phyloP scores from a whole-genome alignment of 2,888 invertebrate species.

The Ganaspis brasiliensis region DNA sequence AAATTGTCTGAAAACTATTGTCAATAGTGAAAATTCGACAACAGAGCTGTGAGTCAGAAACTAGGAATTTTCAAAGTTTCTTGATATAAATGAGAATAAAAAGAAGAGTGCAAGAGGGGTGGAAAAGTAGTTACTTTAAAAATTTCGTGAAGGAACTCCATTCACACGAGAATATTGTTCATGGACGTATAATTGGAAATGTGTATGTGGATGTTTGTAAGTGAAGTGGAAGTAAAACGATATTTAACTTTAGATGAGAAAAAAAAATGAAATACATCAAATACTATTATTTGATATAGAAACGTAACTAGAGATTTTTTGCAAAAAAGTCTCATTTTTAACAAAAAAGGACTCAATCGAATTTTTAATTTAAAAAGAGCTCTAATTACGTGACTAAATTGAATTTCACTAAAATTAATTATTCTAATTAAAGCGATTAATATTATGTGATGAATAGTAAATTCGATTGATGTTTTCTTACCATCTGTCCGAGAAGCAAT shows the following conservation, averaged over 20 bases:
- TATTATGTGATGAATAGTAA: constrained; percentile 72
- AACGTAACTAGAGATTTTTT: constrained; percentile 23
- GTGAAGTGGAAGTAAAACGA: constrained; percentile 56
- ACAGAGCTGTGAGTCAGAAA: constrained; percentile 40
- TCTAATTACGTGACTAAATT: constrained; percentile 45
- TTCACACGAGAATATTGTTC: constrained; percentile 18
- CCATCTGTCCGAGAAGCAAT: constrained; percentile 80
- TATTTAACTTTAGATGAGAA: constrained; percentile 60
- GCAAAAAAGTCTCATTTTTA: neutral
- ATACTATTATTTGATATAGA: neutral
- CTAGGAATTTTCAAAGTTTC: constrained; percentile 42
- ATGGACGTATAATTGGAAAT: constrained; percentile 29
- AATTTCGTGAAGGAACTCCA: constrained; percentile 29
- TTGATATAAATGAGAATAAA: constrained; percentile 38
- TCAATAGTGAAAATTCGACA: neutral
- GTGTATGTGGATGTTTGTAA: constrained; percentile 31
- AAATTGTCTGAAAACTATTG: constrained; percentile 38
- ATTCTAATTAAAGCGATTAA: constrained; percentile 73
- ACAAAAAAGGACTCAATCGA: too few species aligned
- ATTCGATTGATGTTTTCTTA: constrained; percentile 77
- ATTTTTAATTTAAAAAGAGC: neutral
- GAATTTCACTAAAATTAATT: constrained; percentile 64
- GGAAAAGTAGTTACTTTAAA: constrained; percentile 19
- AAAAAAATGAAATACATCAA: constrained; percentile 31
- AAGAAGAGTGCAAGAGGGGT: constrained; percentile 47